phyloP scores from a whole-genome alignment of 1,140 invertebrate genomes.

The Zaprionus kolodkinae region DNA sequence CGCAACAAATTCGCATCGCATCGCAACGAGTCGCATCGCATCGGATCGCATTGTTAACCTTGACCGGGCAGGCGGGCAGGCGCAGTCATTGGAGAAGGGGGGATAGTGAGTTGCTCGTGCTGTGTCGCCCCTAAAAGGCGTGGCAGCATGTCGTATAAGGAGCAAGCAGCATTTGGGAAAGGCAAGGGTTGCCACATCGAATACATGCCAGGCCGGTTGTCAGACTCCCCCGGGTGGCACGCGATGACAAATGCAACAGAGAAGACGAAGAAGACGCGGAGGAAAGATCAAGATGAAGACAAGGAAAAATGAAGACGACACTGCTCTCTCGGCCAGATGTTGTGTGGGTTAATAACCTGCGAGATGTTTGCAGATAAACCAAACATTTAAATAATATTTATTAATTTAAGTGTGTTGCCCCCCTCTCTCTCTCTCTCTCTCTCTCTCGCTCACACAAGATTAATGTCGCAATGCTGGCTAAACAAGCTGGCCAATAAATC shows the following conservation, averaged over 20 bases:
- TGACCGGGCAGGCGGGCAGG: constrained; percentile 60
- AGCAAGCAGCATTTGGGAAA: constrained; percentile 31
- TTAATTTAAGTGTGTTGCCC: constrained; percentile 36
- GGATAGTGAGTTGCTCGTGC: constrained; percentile 37
- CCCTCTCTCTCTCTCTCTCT: background rate
- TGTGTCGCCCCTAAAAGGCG: constrained; percentile 46
- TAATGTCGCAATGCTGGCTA: constrained; percentile 57
- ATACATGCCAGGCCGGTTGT: constrained; percentile 21
- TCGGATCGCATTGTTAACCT: constrained; percentile 75
- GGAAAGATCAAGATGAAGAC: constrained; percentile 6
- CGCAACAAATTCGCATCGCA: constrained; percentile 18
- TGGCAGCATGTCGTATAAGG: constrained; percentile 32
- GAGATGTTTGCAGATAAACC: constrained; percentile 24
- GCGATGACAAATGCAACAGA: constrained; percentile 32
- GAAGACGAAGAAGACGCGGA: constrained; percentile 21
- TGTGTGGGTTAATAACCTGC: constrained; percentile 56
- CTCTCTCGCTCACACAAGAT: constrained; percentile 47
- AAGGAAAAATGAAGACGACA: constrained; percentile 15
- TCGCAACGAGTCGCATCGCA: constrained; percentile 27
- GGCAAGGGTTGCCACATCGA: constrained; percentile 25
- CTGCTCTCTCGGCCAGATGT: constrained; percentile 11
- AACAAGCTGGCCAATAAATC: constrained; percentile 76
- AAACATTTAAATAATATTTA: constrained; percentile 75
- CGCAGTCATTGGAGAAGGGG: background rate
- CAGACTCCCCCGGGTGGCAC: constrained; percentile 10